Evolutionary conservation across 2,113 vertebrate species (phyloP).

Genomic region (Thalassoma bifasciatum): DNA sequence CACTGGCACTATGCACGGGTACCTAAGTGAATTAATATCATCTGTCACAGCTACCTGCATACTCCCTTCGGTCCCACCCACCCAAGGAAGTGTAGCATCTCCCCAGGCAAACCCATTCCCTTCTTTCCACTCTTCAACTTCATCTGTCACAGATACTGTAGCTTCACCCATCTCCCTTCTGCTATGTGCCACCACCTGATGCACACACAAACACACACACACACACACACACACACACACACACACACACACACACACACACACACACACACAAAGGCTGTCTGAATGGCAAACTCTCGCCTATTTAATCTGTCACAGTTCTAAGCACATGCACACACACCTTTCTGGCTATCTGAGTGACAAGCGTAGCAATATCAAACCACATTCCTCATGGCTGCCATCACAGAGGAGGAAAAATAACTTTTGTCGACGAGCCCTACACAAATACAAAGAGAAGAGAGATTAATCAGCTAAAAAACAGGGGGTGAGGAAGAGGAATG

Average conservation of each 20-base stretch:
- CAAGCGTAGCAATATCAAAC: constrained; percentile 74
- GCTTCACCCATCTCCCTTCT: constrained; percentile 46
- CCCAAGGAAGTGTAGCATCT: constrained; percentile 54
- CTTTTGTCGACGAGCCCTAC: constrained; percentile 64
- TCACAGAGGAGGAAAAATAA: constrained; percentile 62
- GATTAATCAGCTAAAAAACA: constrained; percentile 64
- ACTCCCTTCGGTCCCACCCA: constrained; percentile 65
- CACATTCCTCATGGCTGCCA: constrained; percentile 69
- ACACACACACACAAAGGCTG: constrained; percentile 28
- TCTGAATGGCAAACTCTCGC: constrained; percentile 63
- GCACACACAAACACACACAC: constrained; percentile 27
- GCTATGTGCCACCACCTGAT: constrained; percentile 49
- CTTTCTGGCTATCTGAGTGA: constrained; percentile 70
- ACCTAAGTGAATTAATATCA: constrained; percentile 78
- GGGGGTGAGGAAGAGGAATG: constrained; percentile 51
- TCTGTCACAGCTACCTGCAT: constrained; percentile 73
- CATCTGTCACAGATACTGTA: constrained; percentile 68
- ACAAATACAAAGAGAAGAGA: constrained; percentile 42
- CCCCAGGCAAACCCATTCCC: constrained; percentile 57
- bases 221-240: constrained; percentile 10
- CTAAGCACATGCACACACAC: constrained; percentile 52
- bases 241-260: constrained; percentile 7
- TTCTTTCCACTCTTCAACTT: constrained; percentile 69
- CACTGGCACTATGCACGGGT: constrained; percentile 51
- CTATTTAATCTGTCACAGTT: constrained; percentile 70